Percentiles rank a stretch among this genome's conserved stretches.
Conservation (phyloP, 2,113 vertebrate genomes). For the Podocnemis expansa region DNA sequence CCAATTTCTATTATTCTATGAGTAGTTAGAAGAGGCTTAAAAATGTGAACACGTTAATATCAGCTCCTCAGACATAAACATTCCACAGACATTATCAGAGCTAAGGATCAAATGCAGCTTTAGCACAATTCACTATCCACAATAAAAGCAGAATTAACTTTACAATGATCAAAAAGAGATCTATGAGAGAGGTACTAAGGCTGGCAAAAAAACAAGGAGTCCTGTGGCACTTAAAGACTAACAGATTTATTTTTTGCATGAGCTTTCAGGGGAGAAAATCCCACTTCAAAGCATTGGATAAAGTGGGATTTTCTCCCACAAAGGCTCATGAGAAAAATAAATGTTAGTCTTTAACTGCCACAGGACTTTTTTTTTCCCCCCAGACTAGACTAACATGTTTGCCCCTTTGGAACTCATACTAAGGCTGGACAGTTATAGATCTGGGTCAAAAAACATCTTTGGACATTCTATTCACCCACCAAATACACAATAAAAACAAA, state of each 20-base stretch:
- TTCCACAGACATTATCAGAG: constrained; percentile 48
- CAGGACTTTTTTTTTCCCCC: no score
- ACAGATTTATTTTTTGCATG: no score
- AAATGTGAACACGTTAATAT: constrained; percentile 66
- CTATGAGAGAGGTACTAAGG: neutral
- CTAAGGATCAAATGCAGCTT: constrained; percentile 29
- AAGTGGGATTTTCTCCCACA: no score
- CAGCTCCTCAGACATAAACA: constrained; percentile 42
- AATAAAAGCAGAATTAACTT: neutral
- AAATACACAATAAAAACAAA: constrained; percentile 22
- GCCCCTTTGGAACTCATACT: no score
- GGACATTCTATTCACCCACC: constrained; percentile 13
- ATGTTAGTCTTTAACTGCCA: no score
- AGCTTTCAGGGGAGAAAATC: no score
- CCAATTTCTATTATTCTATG: no score
- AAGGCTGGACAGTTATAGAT: neutral
- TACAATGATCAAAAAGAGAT: neutral
- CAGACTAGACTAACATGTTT: no score
- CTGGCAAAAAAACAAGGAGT: no score
- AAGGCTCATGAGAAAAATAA: no score
- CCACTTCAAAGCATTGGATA: no score
- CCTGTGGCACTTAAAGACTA: no score
- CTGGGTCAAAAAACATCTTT: neutral
- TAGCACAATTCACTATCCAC: constrained; percentile 2
- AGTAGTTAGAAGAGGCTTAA: constrained; percentile 53